phyloP scores from a whole-genome alignment of 2,113 vertebrate genomes.

The Morphnarchus princeps region DNA sequence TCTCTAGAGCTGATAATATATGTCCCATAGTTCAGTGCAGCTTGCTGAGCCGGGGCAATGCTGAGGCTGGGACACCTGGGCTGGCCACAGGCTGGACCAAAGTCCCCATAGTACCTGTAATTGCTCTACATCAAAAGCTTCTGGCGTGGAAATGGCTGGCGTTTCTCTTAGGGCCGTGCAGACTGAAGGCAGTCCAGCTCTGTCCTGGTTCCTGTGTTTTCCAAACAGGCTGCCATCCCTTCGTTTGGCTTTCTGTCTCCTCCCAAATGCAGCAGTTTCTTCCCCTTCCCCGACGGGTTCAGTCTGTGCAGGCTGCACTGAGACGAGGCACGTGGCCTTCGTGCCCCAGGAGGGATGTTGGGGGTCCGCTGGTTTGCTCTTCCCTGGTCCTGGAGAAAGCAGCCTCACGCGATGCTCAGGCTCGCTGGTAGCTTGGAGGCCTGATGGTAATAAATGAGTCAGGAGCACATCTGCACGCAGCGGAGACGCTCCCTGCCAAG shows the following conservation, averaged over 20 bases:
- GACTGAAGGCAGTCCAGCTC: neutral
- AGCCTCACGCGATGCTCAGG: neutral
- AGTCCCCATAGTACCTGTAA: neutral
- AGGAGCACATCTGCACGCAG: slow-evolving; percentile 81
- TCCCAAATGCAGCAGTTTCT: neutral
- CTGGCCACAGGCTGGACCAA: neutral
- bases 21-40: neutral
- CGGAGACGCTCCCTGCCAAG: slow-evolving; percentile 80
- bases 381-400: neutral
- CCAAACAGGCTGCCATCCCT: neutral
- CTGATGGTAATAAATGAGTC: slow-evolving; percentile 57
- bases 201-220: neutral
- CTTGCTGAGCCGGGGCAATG: neutral
- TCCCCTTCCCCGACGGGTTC: neutral
- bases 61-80: neutral
- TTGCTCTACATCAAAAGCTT: neutral
- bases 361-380: neutral
- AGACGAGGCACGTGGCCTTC: neutral
- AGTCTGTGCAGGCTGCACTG: rapidly evolving
- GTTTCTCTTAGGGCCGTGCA: neutral
- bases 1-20: neutral
- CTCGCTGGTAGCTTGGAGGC: slow-evolving; percentile 20
- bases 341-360: neutral
- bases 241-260: neutral
- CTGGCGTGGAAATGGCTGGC: neutral